Percentiles rank a stretch among this genome's conserved stretches.
Conservation (phyloP, 2,113 vertebrate species). For the Spea bombifrons region DNA sequence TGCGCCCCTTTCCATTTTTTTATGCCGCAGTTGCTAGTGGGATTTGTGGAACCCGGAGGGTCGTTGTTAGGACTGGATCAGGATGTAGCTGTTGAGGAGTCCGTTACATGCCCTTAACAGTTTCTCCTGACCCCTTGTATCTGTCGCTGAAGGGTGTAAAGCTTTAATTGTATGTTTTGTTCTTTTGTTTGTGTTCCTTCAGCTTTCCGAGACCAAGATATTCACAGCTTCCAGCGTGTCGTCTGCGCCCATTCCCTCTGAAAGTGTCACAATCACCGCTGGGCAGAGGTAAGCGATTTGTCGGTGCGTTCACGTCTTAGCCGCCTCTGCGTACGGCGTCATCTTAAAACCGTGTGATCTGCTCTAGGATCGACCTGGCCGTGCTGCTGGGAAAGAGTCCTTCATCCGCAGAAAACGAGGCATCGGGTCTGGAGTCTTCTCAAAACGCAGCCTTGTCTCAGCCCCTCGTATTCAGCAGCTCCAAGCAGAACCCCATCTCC, state of each 20-base stretch:
- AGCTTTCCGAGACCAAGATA: slow-evolving; percentile 98
- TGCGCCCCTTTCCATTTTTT: too few species aligned
- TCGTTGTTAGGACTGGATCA: too few species aligned
- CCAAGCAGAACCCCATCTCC: slow-evolving; percentile 84
- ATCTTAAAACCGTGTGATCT: background rate
- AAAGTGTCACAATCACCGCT: slow-evolving; percentile 97
- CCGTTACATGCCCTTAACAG: too few species aligned
- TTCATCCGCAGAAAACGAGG: slow-evolving; percentile 84
- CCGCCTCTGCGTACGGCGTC: background rate
- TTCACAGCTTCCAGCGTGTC: slow-evolving; percentile 95
- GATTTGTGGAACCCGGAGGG: too few species aligned
- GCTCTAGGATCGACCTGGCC: slow-evolving; percentile 83
- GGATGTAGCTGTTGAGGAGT: too few species aligned
- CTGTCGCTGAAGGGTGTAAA: too few species aligned
- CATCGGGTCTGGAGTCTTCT: slow-evolving; percentile 73
- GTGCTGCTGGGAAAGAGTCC: slow-evolving; percentile 95
- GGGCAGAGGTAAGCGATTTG: slow-evolving; percentile 80
- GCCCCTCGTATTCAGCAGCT: slow-evolving; percentile 95
- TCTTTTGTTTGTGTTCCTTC: slow-evolving; percentile 24
- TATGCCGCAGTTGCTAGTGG: too few species aligned
- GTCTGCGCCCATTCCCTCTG: slow-evolving; percentile 81
- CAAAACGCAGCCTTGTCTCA: slow-evolving; percentile 84
- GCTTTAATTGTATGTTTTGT: too few species aligned
- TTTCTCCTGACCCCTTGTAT: too few species aligned
- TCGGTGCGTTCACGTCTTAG: background rate